These are phyloP conservation scores for Tonatia bakeri DNA, from an alignment of 2,113 vertebrate species.

Conservation along the genomic window DNA sequence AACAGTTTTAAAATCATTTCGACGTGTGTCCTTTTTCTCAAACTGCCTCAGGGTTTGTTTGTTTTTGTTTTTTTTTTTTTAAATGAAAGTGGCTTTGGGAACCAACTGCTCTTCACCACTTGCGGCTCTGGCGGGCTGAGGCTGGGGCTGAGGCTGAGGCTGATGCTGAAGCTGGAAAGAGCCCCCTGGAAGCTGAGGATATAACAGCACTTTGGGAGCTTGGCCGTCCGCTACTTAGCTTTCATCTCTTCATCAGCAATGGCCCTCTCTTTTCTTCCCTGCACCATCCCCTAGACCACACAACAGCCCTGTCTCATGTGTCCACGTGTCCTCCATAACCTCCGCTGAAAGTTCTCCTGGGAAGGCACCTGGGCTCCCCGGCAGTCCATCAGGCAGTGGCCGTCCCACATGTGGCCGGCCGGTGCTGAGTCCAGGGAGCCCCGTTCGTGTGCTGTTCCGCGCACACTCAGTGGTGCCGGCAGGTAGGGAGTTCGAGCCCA, in stretches of 20 bases:
- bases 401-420: not conserved
- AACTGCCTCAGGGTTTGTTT: not conserved
- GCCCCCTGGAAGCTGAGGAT: not conserved
- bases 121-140: not conserved
- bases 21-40: slow-evolving; percentile 62
- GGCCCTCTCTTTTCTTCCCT: not conserved
- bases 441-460: not conserved
- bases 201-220: not conserved
- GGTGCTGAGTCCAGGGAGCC: not conserved
- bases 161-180: slow-evolving; percentile 30
- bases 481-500: not conserved
- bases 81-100: slow-evolving; percentile 51
- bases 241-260: slow-evolving; percentile 15
- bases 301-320: not conserved
- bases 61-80: not conserved
- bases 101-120: slow-evolving; percentile 34
- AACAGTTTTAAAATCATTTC: slow-evolving; percentile 70
- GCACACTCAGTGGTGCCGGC: not conserved
- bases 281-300: slow-evolving; percentile 14
- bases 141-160: slow-evolving; percentile 34
- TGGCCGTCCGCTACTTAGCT: not conserved
- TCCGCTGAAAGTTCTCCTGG: slow-evolving; percentile 18
- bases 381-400: not conserved
- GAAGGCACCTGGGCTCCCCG: not conserved
- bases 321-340: slow-evolving; percentile 25